A percentile compares a stretch with the other conserved stretches of the same genome.
Evolutionary conservation across 1,140 invertebrate species (phyloP).

Genomic region (Eumeta japonica): DNA sequence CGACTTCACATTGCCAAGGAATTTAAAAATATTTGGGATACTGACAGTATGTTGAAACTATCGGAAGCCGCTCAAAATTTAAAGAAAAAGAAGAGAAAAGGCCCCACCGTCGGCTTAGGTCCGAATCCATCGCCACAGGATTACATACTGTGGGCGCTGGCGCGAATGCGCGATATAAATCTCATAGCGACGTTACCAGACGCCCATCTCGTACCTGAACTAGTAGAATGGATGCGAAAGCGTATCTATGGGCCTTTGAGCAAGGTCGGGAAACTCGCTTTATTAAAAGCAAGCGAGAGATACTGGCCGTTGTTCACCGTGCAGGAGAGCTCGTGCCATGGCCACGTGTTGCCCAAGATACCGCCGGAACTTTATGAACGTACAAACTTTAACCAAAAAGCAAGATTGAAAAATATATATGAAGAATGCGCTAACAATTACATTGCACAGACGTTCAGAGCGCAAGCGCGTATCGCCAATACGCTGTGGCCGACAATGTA

Average conservation of each 20-base stretch:
- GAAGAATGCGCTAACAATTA: constrained; percentile 26
- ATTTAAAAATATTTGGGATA: constrained; percentile 41
- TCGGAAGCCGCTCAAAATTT: constrained; percentile 17
- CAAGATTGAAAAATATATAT: constrained; percentile 32
- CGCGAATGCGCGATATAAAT: constrained; percentile 28
- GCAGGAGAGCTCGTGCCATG: constrained; percentile 22
- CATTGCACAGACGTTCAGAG: constrained; percentile 27
- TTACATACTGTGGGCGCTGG: constrained; percentile 37
- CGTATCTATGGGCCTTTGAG: constrained; percentile 32
- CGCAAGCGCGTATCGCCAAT: constrained; percentile 35
- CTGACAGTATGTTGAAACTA: constrained; percentile 34
- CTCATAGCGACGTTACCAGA: constrained; percentile 39
- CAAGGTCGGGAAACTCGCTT: constrained; percentile 16
- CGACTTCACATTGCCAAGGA: constrained; percentile 29
- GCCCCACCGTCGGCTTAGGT: constrained; percentile 21
- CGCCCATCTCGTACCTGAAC: constrained; percentile 34
- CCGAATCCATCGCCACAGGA: constrained; percentile 30
- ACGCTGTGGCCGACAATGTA: constrained; percentile 41
- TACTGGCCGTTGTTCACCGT: constrained; percentile 27
- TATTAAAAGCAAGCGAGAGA: constrained; percentile 23
- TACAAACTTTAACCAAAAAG: constrained; percentile 34
- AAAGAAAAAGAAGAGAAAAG: constrained; percentile 34
- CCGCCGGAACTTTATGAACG: constrained; percentile 20
- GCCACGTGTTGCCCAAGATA: constrained; percentile 23
- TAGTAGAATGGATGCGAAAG: constrained; percentile 44